phyloP scores from a whole-genome alignment of 2,888 invertebrate species.

The Catocala fraxini region DNA sequence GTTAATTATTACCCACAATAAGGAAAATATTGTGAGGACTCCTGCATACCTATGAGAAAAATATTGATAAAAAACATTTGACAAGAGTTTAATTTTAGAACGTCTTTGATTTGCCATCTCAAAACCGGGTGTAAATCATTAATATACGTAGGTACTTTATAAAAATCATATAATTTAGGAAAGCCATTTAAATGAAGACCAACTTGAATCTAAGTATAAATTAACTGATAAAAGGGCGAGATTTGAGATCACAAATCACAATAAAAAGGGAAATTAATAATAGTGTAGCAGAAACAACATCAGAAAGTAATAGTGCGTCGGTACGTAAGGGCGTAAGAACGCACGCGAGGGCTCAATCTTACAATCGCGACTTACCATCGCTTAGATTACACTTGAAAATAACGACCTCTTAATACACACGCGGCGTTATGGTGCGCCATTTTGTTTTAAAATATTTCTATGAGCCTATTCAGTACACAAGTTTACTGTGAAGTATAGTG shows the following conservation, averaged over 20 bases:
- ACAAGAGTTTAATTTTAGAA: too few species aligned
- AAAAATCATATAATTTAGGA: not conserved
- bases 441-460: not conserved
- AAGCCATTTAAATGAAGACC: constrained; percentile 1
- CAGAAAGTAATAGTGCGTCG: constrained; percentile 21
- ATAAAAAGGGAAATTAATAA: constrained; percentile 48
- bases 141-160: too few species aligned
- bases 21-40: too few species aligned
- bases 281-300: constrained; percentile 36
- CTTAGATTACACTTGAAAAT: constrained; percentile 67
- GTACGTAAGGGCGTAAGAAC: constrained; percentile 24
- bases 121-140: too few species aligned
- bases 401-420: constrained; percentile 52
- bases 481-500: too few species aligned
- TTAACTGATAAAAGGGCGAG: constrained; percentile 27
- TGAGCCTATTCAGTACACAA: too few species aligned
- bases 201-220: constrained; percentile 19
- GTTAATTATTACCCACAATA: too few species aligned
- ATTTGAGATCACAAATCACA: constrained; percentile 39
- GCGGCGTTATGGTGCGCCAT: constrained; percentile 34
- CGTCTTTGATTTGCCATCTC: too few species aligned
- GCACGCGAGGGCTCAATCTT: constrained; percentile 78
- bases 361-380: constrained; percentile 70
- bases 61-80: too few species aligned
- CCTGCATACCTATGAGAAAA: too few species aligned